Base-by-base conservation (phyloP, 2,797 vertebrate genomes). In the Chanos chanos region DNA sequence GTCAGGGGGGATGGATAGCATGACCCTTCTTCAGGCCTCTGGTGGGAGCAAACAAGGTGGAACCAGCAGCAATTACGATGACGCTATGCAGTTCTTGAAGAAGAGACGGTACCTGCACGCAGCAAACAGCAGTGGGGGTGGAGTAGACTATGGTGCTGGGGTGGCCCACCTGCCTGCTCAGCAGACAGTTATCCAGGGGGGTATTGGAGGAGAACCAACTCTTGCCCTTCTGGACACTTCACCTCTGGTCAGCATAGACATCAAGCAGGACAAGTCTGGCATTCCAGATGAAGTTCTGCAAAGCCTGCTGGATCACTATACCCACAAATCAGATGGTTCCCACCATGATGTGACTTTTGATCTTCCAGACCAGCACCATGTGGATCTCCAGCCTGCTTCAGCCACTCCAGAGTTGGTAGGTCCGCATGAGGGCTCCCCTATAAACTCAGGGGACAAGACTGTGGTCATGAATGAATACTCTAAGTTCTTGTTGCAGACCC, bases 51-150 rank as follows among this genome's bases (percentile, higher is more conserved):
- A 98, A 76, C 92, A 91, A 65, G 92, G 90, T 0, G 83, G 90
- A 72, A 91, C 87, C 89, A 92, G 86, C 91, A 98, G 93, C 89
- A 97, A 94, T 87, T 99, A 99, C 0, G 96, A 98, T 7, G 97
- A 99, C 77, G 97, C 97, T 87, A 97, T 99, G 95, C 97, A 99
- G 86, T 99, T 99, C 83, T 92, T 97, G 76, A 99, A 99, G 91
- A 99, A 99, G 80, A 92, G 94, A 76, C 91, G 96, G 77, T 99
- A 99, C 80, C 84, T 99, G 77, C 94, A 97, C 67, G 92, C 95
- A 41, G 91, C 92, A 77, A 93, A 90, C 84, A 88, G 85, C 83
- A 89, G 85, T 73, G 89, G 87, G 79, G 89, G 87, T 81, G 89
- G 83, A 15, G 43, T 15, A 85, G 94, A 96, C 89, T 98, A 95